These are phyloP conservation scores for Mormyrus proboscirostris DNA, from an alignment of 2,797 vertebrate species.

Conservation along the genomic window DNA sequence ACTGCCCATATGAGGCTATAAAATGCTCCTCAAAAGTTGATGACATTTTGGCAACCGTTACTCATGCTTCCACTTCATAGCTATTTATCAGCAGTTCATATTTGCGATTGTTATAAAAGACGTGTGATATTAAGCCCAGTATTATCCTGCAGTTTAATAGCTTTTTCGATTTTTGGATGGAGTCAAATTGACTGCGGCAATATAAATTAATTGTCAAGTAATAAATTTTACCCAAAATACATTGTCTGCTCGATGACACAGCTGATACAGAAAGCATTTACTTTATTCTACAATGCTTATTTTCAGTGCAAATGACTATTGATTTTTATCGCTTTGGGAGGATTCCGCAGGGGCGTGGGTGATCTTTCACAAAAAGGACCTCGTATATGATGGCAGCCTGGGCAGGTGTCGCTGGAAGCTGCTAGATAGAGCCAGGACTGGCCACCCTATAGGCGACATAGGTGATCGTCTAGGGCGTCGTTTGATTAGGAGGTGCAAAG, in stretches of 20 bases:
- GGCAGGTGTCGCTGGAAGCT: background rate
- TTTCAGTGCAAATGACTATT: background rate
- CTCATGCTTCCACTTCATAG: background rate
- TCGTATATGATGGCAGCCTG: background rate
- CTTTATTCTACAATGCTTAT: background rate
- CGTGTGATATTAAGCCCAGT: background rate
- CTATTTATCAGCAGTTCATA: background rate
- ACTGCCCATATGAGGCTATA: background rate
- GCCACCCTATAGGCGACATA: background rate
- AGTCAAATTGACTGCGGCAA: background rate
- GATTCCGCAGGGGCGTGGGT: background rate
- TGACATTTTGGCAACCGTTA: background rate
- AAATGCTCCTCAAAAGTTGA: background rate
- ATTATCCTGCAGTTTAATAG: background rate
- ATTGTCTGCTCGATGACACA: background rate
- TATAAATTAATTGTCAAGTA: background rate
- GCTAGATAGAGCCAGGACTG: background rate
- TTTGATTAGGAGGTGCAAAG: background rate
- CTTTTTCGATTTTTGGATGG: background rate
- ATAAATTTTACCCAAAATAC: background rate
- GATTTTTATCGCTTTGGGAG: background rate
- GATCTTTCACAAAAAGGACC: background rate
- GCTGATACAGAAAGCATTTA: background rate
- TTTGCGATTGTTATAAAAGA: background rate
- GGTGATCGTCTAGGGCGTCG: background rate